Evolutionary conservation across 2,113 vertebrate genomes (phyloP).

Genomic region (Oriolus oriolus): DNA sequence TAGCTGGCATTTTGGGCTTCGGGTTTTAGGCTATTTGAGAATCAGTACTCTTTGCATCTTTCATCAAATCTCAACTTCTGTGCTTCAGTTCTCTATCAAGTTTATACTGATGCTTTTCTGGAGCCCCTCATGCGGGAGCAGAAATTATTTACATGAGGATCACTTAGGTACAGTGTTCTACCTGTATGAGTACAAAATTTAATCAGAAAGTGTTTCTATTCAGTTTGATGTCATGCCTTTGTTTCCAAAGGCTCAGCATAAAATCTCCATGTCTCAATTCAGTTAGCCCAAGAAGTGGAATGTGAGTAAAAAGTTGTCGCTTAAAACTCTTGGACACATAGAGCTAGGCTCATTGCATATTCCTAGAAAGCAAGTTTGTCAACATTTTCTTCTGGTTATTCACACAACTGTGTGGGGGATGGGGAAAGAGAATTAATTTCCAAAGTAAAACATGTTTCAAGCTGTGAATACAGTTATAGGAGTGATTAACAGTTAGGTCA

Average conservation of each 20-base stretch:
- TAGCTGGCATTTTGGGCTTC: not conserved
- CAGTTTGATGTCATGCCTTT: not conserved
- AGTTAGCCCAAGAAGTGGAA: not conserved
- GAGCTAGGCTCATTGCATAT: not conserved
- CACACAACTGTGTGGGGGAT: not conserved
- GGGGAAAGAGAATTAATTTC: not conserved
- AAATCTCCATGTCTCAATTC: not conserved
- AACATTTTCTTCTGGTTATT: not conserved
- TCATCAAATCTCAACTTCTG: not conserved
- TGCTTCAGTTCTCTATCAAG: not conserved
- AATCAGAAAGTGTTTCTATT: not conserved
- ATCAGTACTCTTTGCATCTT: not conserved
- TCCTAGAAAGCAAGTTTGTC: not conserved
- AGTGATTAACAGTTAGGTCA: not conserved
- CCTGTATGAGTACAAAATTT: not conserved
- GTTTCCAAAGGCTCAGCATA: not conserved
- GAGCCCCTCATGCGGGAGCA: not conserved
- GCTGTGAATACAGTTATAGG: not conserved
- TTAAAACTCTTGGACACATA: not conserved
- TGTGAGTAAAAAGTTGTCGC: not conserved
- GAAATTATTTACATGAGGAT: not conserved
- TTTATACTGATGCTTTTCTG: not conserved
- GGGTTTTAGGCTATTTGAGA: not conserved
- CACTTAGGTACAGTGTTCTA: not conserved
- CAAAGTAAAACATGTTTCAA: not conserved